A percentile compares a stretch with the other conserved stretches of the same genome.
phyloP scores from a whole-genome alignment of 2,113 vertebrate species.

The Eulemur rufifrons region DNA sequence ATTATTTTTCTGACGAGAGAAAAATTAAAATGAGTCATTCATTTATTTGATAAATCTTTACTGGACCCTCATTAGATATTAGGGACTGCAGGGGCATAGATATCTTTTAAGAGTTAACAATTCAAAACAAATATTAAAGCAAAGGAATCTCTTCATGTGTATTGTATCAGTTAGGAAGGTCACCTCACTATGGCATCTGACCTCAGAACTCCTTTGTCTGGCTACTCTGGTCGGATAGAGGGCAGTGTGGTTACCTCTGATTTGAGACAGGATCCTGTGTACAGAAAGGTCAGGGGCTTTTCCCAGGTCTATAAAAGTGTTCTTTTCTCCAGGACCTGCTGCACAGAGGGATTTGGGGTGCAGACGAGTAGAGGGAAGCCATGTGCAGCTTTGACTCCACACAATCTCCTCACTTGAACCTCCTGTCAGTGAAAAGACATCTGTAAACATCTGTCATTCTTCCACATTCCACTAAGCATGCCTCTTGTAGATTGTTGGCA shows the following conservation, averaged over 20 bases:
- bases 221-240: not conserved
- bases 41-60: not conserved
- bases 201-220: not conserved
- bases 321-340: not conserved
- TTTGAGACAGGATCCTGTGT: not conserved
- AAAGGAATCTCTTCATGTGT: not conserved
- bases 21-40: not conserved
- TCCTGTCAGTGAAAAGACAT: not conserved
- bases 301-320: not conserved
- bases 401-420: not conserved
- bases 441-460: not conserved
- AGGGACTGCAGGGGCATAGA: not conserved
- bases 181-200: not conserved
- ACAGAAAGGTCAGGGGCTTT: not conserved
- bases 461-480: not conserved
- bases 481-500: not conserved
- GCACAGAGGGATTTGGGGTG: not conserved
- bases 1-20: not conserved
- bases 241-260: not conserved
- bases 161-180: not conserved
- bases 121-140: not conserved
- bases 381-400: not conserved
- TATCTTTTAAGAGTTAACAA: not conserved
- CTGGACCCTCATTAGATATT: not conserved
- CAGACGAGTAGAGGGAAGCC: not conserved